Evolutionary conservation across 2,888 invertebrate species (phyloP), one percentile per base, ranked within the genome.

Genomic region (Pachycephus smyrnensis): DNA sequence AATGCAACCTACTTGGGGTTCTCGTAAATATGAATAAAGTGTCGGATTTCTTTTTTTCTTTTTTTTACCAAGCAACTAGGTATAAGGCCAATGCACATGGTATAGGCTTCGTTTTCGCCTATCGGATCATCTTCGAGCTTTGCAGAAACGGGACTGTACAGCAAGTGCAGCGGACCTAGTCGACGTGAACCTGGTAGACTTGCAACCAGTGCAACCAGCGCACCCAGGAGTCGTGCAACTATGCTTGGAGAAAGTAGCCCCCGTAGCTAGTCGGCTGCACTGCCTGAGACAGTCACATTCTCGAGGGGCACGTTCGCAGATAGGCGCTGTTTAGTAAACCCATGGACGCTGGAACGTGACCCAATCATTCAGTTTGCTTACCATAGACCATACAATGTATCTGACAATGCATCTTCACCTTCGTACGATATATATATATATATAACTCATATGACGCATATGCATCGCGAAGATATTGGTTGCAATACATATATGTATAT

Each of bases 231-330:
- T 71, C 71, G 71, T 71, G 71, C 71, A 32, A 30, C 12, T 32
- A 71, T 32, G 71, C 71, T 11, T 32, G 71, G 71, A 71, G 71
- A 71, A 71, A 71, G 71, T 71, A 71, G 71, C 30, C 12, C 71
- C 32, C 12, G 71, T 71, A 3, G 4, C 30, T n/a, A 32, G 31
- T 32, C 12, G 31, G 3, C 31, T 15, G 71, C 71, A 32, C 30
- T 31, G 71, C 71, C 71, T 32, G 71, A 12, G 15, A 71, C 71
- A 71, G 71, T 71, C 71, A 15, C 31, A 71, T 71, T 71, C 71
- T 71, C 71, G 31, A 15, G 30, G 12, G 12, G 71, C 71, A 32
- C 32, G 30, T 32, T 32, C 3, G 12, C 69, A 32, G 71, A 71
- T 30, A 71, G 71, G 0, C 30, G 1, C 69, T 32, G 71, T 31